A percentile compares a stretch with the other conserved stretches of the same genome.
These are phyloP conservation scores for Ridgeia piscesae DNA, from an alignment of 1,140 invertebrate species.

Conservation along the genomic window DNA sequence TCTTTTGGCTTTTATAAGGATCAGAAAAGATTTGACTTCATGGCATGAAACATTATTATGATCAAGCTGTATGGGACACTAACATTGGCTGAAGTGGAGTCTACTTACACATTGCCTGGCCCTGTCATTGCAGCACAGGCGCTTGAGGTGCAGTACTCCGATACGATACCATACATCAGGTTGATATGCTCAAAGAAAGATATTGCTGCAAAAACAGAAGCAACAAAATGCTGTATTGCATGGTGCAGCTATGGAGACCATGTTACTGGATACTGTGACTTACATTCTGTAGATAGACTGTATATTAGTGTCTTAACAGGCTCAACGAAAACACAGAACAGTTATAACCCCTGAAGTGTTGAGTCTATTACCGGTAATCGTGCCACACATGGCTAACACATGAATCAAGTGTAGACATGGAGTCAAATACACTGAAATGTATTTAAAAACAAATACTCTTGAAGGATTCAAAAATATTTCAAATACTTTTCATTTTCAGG, in stretches of 20 bases:
- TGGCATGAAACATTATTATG: not conserved
- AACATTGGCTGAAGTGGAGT: not conserved
- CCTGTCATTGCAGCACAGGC: conserved; percentile 93
- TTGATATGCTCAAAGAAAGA: conserved; percentile 98
- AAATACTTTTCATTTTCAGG: too few species aligned
- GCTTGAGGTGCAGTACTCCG: conserved; percentile 94
- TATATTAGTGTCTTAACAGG: too few species aligned
- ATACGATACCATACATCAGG: conserved; percentile 94
- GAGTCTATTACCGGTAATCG: not conserved
- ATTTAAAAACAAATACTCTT: too few species aligned
- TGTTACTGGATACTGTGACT: too few species aligned
- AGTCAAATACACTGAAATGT: too few species aligned
- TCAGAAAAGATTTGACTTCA: not conserved
- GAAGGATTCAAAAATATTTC: too few species aligned
- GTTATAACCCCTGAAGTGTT: not conserved
- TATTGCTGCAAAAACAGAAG: conserved; percentile 71
- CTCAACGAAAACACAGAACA: not conserved
- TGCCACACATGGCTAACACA: too few species aligned
- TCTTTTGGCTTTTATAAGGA: too few species aligned
- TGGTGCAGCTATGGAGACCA: too few species aligned
- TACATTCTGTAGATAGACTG: too few species aligned
- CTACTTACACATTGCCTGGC: conserved; percentile 80
- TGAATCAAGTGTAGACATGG: too few species aligned
- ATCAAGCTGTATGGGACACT: not conserved
- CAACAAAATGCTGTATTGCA: not conserved